Evolutionary conservation across 1,140 invertebrate genomes (phyloP), one percentile per base, ranked within the genome.

Genomic region (Monochamus saltuarius): DNA sequence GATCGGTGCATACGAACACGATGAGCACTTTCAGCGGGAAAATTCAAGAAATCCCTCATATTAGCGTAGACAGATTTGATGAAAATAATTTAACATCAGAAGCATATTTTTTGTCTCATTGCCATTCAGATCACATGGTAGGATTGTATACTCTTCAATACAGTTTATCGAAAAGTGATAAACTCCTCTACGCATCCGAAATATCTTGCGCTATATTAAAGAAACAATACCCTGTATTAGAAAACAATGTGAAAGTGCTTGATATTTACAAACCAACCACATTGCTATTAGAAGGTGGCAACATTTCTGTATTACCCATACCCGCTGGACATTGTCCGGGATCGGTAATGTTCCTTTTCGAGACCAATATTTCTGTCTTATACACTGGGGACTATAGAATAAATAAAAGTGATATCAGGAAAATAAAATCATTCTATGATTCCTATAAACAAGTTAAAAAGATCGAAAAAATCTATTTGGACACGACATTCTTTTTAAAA

Each of bases 381-480:
- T 89, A 86, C 64, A 90, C 88, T 0, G 89, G 88, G 0, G 89
- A 90, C 73, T 89, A 87, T 72, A 77, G 87, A 66, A 79, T 87
- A 7, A 76, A 79, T 56, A 51, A 72, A 0, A 68, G 69, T 1
- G 83, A 87, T 64, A 72, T 87, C 8, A 52, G 73, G n/a, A 84
- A 82, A 62, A 78, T 85, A 55, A 78, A 75, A 45, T 66, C 78
- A 1, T 77, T 89, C 1, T 81, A 87, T 68, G 67, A 79, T 57
- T 52, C 13, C 2, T 65, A 76, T 49, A 74, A 77, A 19, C 60
- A 64, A 8, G 76, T 82, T 0, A 85, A 83, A 68, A 68, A 66
- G 13, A 80, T 90, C 34, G 78, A 85, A 61, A 80, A 80, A 43
- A 69, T 89, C 37, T 89, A 89, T 71, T 76, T 89, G 7, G 89